Base-by-base conservation (phyloP, 1,140 invertebrate species). In the Bombus superbus region DNA sequence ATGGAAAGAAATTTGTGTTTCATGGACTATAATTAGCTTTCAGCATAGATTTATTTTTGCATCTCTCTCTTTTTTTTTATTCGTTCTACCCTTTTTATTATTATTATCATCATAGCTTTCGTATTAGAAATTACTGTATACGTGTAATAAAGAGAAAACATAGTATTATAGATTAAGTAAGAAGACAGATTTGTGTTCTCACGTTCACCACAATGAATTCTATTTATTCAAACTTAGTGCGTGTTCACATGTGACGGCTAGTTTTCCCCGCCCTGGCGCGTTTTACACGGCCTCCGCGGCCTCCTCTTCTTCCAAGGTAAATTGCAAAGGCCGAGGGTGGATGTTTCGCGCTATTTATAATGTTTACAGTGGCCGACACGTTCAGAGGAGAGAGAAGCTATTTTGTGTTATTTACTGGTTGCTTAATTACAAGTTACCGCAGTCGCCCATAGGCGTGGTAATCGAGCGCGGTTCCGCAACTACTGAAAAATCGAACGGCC, bases 271-370 rank as follows among this genome's bases (percentile, higher is more conserved):
- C 25, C 47, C 1, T n/a, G 5, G 38, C 42, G 28, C 25, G 8
- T 40, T 64, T 38, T 71, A 47, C 66, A 68, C 77, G 32, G 32
- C 73, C 85, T 68, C 68, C 66, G 40, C 47, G 57, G 42, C 68
- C 74, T 82, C 42, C 73, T 75, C 69, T 53, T 74, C 69, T 59
- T 78, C 81, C 64, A 82, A 89, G 88, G 85, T 84, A 89, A 89
- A 89, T 89, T 68, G 82, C 75, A 89, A 89, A 89, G 88, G 88
- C 88, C 85, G 85, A 89, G 88, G 88, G 88, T 89, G 80, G 80
- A 89, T 71, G 85, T 89, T 90, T 85, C 81, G 69, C 71, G 89
- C 89, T 90, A 90, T 90, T 90, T 90, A 89, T 90, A 90, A 87
- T 90, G 85, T 90, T 90, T 90, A 89, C 83, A 83, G 85, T 79